Evolutionary conservation across 2,113 vertebrate genomes (phyloP).

Genomic region (Corythornis cristatus): DNA sequence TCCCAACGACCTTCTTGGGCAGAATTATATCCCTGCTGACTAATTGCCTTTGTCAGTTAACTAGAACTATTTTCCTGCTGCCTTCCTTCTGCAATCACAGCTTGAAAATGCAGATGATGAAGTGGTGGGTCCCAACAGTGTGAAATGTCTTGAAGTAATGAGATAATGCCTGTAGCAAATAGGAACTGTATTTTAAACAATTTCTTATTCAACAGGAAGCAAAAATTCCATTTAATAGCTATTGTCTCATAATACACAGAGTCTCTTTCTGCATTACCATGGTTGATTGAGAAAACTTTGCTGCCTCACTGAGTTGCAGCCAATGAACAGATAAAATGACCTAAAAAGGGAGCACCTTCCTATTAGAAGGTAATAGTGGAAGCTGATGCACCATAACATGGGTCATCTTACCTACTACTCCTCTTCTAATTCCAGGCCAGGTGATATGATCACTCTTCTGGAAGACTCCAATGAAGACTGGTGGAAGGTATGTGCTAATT

Average conservation of each 20-base stretch:
- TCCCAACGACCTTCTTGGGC: slow-evolving; percentile 29
- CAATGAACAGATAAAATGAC: background rate
- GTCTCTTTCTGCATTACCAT: background rate
- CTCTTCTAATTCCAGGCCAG: slow-evolving; percentile 80
- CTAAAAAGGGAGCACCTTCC: background rate
- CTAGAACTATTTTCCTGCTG: slow-evolving; percentile 50
- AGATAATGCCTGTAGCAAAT: background rate
- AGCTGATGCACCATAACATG: background rate
- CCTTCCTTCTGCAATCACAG: slow-evolving; percentile 58
- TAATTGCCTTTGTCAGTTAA: slow-evolving; percentile 71
- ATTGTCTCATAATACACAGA: background rate
- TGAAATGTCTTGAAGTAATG: slow-evolving; percentile 43
- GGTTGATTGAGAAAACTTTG: background rate
- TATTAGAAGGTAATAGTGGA: background rate
- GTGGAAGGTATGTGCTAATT: slow-evolving; percentile 88
- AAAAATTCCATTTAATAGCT: background rate
- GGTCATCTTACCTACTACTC: background rate
- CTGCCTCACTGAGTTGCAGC: background rate
- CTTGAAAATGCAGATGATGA: slow-evolving; percentile 46
- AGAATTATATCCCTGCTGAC: slow-evolving; percentile 59
- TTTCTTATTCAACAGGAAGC: slow-evolving; percentile 18
- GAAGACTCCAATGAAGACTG: slow-evolving; percentile 96
- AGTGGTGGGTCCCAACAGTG: slow-evolving; percentile 35
- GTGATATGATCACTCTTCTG: slow-evolving; percentile 90
- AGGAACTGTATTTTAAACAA: background rate